A percentile compares a stretch with the other conserved stretches of the same genome.
Evolutionary conservation across 2,888 invertebrate species (phyloP).

Genomic region (Stenurella melanura): DNA sequence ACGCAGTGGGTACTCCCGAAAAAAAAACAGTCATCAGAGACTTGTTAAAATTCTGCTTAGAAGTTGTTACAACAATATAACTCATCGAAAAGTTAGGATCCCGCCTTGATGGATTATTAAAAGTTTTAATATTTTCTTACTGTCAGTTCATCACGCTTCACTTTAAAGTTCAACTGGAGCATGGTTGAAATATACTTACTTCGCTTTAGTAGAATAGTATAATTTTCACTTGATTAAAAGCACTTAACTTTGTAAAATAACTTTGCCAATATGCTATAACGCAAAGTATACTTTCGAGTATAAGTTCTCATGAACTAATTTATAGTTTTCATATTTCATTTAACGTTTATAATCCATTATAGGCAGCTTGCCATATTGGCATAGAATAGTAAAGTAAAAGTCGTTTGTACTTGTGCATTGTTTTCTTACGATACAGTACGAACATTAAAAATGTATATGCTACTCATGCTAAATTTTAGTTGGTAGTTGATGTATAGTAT

Average conservation of each 20-base stretch:
- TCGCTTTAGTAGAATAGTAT: conserved; percentile 40
- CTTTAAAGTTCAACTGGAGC: conserved; percentile 40
- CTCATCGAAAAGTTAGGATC: conserved; percentile 53
- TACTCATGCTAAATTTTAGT: too few relatives aligned
- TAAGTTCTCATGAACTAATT: conserved; percentile 46
- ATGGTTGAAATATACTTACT: conserved; percentile 38
- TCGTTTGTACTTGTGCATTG: too few relatives aligned
- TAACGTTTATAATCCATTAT: neutral
- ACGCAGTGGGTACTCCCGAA: conserved; percentile 10
- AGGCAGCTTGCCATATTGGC: neutral
- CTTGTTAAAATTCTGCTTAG: conserved; percentile 47
- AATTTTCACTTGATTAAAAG: conserved; percentile 52
- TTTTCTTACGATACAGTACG: too few relatives aligned
- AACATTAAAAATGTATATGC: too few relatives aligned
- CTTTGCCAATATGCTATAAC: conserved; percentile 28
- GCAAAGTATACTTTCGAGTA: conserved; percentile 21
- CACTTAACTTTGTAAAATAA: conserved; percentile 33
- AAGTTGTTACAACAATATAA: conserved; percentile 57
- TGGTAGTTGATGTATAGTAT: too few relatives aligned
- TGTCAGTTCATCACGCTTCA: conserved; percentile 49
- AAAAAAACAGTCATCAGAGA: conserved; percentile 49
- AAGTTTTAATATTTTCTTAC: conserved; percentile 57
- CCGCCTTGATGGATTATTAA: conserved; percentile 57
- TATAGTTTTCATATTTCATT: conserved; percentile 29
- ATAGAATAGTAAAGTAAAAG: too few relatives aligned